phyloP scores from a whole-genome alignment of 2,797 vertebrate species.

The Lophura swinhoii region DNA sequence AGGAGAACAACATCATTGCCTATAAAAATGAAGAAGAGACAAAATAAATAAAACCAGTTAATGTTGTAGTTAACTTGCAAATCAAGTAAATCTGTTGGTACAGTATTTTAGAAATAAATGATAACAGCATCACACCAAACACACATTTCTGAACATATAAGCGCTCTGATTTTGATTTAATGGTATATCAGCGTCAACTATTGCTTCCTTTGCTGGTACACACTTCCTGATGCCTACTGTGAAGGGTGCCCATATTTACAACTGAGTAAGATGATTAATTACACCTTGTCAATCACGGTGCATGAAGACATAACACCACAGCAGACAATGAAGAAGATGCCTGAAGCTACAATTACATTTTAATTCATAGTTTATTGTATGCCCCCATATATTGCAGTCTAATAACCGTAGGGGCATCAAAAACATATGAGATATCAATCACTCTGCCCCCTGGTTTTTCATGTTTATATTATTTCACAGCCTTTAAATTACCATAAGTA shows the following conservation, averaged over 20 bases:
- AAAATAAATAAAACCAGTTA: slow-evolving; percentile 84
- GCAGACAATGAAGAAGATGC: slow-evolving; percentile 84
- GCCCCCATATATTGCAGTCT: slow-evolving; percentile 81
- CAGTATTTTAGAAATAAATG: slow-evolving; percentile 85
- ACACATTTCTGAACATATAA: slow-evolving; percentile 78
- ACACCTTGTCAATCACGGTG: slow-evolving; percentile 85
- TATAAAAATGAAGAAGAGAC: slow-evolving; percentile 83
- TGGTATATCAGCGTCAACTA: slow-evolving; percentile 82
- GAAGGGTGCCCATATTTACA: slow-evolving; percentile 85
- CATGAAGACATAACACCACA: slow-evolving; percentile 87
- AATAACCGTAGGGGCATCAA: slow-evolving; percentile 80
- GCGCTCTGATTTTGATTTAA: slow-evolving; percentile 81
- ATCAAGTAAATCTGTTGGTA: slow-evolving; percentile 86
- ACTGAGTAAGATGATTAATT: slow-evolving; percentile 88
- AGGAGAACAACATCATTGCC: slow-evolving; percentile 83
- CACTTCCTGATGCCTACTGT: slow-evolving; percentile 83
- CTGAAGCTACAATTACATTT: slow-evolving; percentile 85
- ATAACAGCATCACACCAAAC: slow-evolving; percentile 84
- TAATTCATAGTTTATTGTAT: slow-evolving; percentile 84
- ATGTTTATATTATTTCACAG: slow-evolving; percentile 61
- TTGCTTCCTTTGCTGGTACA: slow-evolving; percentile 84
- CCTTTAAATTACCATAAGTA: slow-evolving; percentile 71
- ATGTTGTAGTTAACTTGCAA: slow-evolving; percentile 86
- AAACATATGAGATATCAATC: slow-evolving; percentile 83
- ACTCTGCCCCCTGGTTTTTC: slow-evolving; percentile 75